These are phyloP conservation scores for Euclidia mi DNA, from an alignment of 2,888 invertebrate genomes.

Conservation along the genomic window DNA sequence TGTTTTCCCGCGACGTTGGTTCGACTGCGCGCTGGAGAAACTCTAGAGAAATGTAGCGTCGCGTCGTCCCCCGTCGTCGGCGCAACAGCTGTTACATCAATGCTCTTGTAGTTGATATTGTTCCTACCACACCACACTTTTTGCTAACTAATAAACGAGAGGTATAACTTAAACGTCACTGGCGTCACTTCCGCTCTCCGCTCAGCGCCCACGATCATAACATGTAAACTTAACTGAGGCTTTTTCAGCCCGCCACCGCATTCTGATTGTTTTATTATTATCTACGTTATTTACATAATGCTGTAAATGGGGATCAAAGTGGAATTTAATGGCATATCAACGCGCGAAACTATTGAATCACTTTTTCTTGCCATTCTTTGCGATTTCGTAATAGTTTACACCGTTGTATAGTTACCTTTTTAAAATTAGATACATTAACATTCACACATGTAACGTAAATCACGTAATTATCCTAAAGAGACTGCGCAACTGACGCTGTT, in stretches of 20 bases:
- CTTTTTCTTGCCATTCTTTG: slow-evolving; percentile 10
- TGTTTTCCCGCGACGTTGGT: slow-evolving; percentile 67
- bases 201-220: slow-evolving; percentile 46
- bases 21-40: slow-evolving; percentile 82
- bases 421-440: too few species aligned
- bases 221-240: slow-evolving; percentile 36
- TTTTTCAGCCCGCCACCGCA: slow-evolving; percentile 26
- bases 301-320: slow-evolving; percentile 10
- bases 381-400: slow-evolving; percentile 3
- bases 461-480: too few species aligned
- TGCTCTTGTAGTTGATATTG: slow-evolving; percentile 70
- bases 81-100: slow-evolving; percentile 82
- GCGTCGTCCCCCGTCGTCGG: slow-evolving; percentile 71
- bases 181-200: slow-evolving; percentile 72
- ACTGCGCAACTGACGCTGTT: too few species aligned
- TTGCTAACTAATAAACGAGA: slow-evolving; percentile 66
- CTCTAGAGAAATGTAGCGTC: slow-evolving; percentile 85
- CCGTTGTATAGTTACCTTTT: neutral
- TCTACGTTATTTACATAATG: slow-evolving; percentile 40
- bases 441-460: too few species aligned
- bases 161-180: slow-evolving; percentile 52
- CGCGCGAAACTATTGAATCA: slow-evolving; percentile 10
- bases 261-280: slow-evolving; percentile 42
- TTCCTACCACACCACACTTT: slow-evolving; percentile 59
- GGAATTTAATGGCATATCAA: slow-evolving; percentile 5